These are phyloP conservation scores for Cheilosia grossa DNA, from an alignment of 2,888 invertebrate genomes.

Conservation along the genomic window DNA sequence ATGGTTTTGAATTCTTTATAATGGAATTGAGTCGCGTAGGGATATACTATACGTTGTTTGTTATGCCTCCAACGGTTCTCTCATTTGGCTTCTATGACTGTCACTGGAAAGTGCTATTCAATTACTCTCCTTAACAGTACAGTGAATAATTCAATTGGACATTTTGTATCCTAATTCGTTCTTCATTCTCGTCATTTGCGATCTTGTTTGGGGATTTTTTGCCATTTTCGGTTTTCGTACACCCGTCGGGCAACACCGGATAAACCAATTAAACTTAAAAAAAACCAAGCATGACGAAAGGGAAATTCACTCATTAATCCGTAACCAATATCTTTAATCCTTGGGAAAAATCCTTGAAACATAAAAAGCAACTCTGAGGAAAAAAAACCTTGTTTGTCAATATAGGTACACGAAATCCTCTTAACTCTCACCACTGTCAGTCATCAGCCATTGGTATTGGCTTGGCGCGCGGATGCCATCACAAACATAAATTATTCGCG, in stretches of 20 bases:
- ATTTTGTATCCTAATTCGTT: conserved; percentile 22
- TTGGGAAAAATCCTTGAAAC: conserved; percentile 14
- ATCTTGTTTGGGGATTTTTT: not conserved
- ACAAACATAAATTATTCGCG: conserved; percentile 44
- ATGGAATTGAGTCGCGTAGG: not conserved
- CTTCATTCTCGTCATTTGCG: conserved; percentile 18
- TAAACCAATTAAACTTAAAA: conserved; percentile 39
- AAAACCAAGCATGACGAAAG: conserved; percentile 36
- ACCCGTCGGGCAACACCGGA: conserved; percentile 4
- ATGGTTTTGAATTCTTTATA: not conserved
- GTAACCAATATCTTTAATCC: conserved; percentile 60
- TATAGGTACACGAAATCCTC: conserved; percentile 20
- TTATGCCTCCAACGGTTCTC: not conserved
- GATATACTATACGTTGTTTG: not conserved
- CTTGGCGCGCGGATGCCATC: conserved; percentile 17
- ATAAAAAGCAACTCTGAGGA: conserved; percentile 24
- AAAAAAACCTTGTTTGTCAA: not conserved
- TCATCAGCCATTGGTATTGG: conserved; percentile 1
- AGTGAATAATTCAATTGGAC: conserved; percentile 27
- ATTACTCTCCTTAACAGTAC: conserved; percentile 12
- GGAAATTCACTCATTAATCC: conserved; percentile 40
- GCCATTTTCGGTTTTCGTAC: not conserved
- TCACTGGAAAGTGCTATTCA: conserved; percentile 24
- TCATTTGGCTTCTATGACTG: not conserved
- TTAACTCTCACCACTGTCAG: not conserved